Percentiles rank a stretch among this genome's conserved stretches.
These are phyloP conservation scores for Dendronephthya gigantea DNA, from an alignment of 64 coral and sea anemone genomes.

Conservation along the genomic window DNA sequence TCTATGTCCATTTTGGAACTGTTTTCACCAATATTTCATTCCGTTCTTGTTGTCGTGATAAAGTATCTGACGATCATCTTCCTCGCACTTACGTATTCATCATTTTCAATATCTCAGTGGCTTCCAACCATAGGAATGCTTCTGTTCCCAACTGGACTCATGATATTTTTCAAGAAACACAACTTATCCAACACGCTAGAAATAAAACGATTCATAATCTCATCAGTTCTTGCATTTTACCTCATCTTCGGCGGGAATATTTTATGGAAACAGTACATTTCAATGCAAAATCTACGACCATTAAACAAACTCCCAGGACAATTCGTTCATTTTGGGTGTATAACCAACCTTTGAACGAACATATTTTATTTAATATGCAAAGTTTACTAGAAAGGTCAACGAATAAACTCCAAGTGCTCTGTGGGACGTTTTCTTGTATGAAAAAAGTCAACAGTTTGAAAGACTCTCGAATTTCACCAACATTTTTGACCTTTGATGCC, in stretches of 20 bases:
- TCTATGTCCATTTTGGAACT: not conserved
- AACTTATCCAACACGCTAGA: not conserved
- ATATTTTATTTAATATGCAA: not conserved
- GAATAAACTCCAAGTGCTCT: constrained; percentile 8
- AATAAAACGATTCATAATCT: not conserved
- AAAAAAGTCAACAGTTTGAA: not conserved
- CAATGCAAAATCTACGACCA: too few species aligned
- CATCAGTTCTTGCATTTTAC: not conserved
- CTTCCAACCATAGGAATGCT: not conserved
- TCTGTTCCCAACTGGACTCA: not conserved
- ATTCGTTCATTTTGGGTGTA: not conserved
- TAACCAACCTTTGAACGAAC: not conserved
- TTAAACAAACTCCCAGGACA: not conserved
- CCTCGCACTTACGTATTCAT: not conserved
- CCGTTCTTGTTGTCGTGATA: not conserved
- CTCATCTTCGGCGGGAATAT: not conserved
- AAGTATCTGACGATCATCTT: not conserved
- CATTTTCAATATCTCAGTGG: not conserved
- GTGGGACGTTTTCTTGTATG: constrained; percentile 2
- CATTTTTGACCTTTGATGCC: not conserved
- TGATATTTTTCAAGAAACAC: not conserved
- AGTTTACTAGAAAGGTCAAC: not conserved
- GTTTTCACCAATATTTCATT: not conserved
- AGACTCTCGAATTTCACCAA: not conserved
- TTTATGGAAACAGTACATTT: not conserved